Base-by-base conservation (phyloP, 2,888 invertebrate genomes). In the Stenodera caucasica region DNA sequence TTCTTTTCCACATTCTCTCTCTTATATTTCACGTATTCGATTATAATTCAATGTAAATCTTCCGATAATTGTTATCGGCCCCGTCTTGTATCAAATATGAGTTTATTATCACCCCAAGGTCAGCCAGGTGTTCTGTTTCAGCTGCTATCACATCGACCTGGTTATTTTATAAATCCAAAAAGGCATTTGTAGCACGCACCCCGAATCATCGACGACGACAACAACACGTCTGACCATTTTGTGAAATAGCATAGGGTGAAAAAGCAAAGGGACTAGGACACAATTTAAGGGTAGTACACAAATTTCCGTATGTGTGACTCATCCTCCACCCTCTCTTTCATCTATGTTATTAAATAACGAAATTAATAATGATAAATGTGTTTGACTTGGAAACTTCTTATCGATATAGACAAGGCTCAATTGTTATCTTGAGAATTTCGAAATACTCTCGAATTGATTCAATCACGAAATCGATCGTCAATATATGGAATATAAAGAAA, bases 101-200 rank as follows among this genome's bases (percentile, higher is more conserved):
- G 12, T 23, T 45, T 23, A 45, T 21, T 45, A 45, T 21, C 45
- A 45, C 23, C 21, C 12, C n/a, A 23, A 45, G 45, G 45, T 45
- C 12, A 18, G 45, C 45, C 45, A 45, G 45, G 45, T 45, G 45
- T 45, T 23, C 12, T 12, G 2, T 21, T 45, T 23, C 45, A 45
- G 45, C 45, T 45, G 45, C 23, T 45, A 45, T 12, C 33, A 33
- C 45, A 40, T 21, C 45, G 45, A 23, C 23, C 23, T 45, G 37
- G 15, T 37, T 37, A 45, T 45, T 21, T 23, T 9, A 9, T 12
- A 18, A 45, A 45, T 23, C 45, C 1, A 45, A 18, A 21, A 6
- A 21, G 18, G 23, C 45, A 21, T 45, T 21, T 45, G 45, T 45
- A n/a, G 45, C 23, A 45, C 45, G 21, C 45, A 21, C 45, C 15